Percentiles rank a stretch among this genome's conserved stretches.
Conservation (phyloP, 2,888 invertebrate genomes). For the Orthosia incerta region DNA sequence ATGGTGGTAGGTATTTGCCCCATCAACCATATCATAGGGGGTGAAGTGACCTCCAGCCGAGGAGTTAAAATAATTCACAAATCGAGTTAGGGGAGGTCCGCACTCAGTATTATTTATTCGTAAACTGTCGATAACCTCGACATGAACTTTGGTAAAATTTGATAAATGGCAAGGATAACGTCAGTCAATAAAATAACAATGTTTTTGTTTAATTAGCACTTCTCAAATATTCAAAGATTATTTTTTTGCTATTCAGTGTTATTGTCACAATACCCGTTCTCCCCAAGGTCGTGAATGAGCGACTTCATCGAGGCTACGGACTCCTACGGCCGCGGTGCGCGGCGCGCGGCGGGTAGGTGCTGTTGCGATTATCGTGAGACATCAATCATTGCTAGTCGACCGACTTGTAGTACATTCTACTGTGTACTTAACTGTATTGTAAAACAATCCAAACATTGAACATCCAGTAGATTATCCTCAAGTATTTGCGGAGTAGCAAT, state of each 20-base stretch:
- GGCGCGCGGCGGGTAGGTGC: slow-evolving; percentile 24
- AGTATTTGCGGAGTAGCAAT: not conserved
- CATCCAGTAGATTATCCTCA: not conserved
- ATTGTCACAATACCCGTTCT: slow-evolving; percentile 44
- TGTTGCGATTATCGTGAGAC: slow-evolving; percentile 49
- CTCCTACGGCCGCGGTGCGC: slow-evolving; percentile 39
- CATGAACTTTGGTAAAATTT: slow-evolving; percentile 47
- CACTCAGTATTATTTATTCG: slow-evolving; percentile 8
- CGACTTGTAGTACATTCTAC: slow-evolving; percentile 28
- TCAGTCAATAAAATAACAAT: slow-evolving; percentile 30
- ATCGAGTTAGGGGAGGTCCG: slow-evolving; percentile 7
- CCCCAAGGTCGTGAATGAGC: slow-evolving; percentile 52
- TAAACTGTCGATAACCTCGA: slow-evolving; percentile 40
- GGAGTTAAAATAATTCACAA: not conserved
- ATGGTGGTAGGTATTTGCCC: slow-evolving; percentile 7
- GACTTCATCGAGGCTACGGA: slow-evolving; percentile 52
- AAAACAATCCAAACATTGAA: slow-evolving; percentile 12
- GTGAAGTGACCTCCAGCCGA: not conserved
- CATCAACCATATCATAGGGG: slow-evolving; percentile 36
- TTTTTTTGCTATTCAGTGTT: slow-evolving; percentile 20
- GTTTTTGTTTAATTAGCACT: slow-evolving; percentile 46
- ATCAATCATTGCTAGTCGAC: slow-evolving; percentile 47
- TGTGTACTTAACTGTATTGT: slow-evolving; percentile 17
- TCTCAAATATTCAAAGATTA: slow-evolving; percentile 16
- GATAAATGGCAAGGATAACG: slow-evolving; percentile 58